Evolutionary conservation across 1,140 invertebrate genomes (phyloP).

Genomic region (Pseudomyrmex cubaensis): DNA sequence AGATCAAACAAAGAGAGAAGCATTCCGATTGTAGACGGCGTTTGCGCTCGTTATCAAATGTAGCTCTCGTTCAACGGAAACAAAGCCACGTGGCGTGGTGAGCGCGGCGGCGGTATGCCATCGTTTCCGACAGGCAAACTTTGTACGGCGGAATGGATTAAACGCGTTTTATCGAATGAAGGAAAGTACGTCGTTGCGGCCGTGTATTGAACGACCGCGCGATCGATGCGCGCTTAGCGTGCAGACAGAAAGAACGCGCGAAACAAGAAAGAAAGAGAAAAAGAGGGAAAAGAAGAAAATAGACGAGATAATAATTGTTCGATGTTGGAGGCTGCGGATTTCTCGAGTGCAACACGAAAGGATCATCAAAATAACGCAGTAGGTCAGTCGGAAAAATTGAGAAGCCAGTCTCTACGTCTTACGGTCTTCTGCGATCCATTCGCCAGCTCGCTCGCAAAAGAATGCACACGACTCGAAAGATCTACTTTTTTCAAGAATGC

Average conservation of each 20-base stretch:
- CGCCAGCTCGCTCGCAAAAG: conserved; percentile 27
- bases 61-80: conserved; percentile 46
- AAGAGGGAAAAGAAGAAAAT: not conserved
- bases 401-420: not conserved
- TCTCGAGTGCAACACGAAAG: not conserved
- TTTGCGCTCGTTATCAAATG: conserved; percentile 32
- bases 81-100: conserved; percentile 52
- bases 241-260: conserved; percentile 10
- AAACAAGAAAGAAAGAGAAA: not conserved
- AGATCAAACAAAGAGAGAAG: conserved; percentile 40
- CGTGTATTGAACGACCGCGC: conserved; percentile 48
- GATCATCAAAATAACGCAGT: conserved; percentile 35
- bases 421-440: not conserved
- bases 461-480: conserved; percentile 35
- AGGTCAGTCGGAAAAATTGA: conserved; percentile 33
- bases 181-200: conserved; percentile 32
- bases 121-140: conserved; percentile 49
- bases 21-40: conserved; percentile 27
- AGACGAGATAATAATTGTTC: not conserved
- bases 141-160: conserved; percentile 52
- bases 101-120: conserved; percentile 18
- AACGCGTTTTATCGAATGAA: conserved; percentile 57
- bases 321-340: not conserved
- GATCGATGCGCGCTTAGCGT: conserved; percentile 50
- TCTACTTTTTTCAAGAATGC: conserved; percentile 22